Evolutionary conservation across 2,888 invertebrate species (phyloP).

Genomic region (Caradrina kadenii): DNA sequence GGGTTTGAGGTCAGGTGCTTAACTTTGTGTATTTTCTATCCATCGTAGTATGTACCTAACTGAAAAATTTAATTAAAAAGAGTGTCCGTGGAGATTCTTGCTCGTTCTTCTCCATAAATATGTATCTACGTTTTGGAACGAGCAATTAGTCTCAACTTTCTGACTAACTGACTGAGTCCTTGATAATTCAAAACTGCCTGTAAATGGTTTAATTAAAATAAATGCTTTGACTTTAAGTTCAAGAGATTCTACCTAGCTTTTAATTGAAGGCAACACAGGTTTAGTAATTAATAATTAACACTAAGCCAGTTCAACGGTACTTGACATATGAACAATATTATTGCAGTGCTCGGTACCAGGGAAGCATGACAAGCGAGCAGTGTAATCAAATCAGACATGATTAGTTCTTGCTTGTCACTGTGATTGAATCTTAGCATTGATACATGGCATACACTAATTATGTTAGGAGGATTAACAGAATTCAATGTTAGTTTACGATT

Average conservation of each 20-base stretch:
- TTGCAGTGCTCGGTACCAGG: slow-evolving; percentile 19
- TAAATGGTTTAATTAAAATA: too few relatives aligned
- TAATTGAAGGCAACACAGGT: not conserved
- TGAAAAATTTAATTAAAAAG: too few relatives aligned
- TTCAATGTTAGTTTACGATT: not conserved
- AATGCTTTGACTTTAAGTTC: too few relatives aligned
- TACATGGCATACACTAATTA: slow-evolving; percentile 19
- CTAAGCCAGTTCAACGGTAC: not conserved
- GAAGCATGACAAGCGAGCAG: slow-evolving; percentile 34
- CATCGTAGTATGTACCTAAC: too few relatives aligned
- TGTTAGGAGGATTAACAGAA: slow-evolving; percentile 4
- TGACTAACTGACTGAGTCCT: too few relatives aligned
- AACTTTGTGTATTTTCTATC: not conserved
- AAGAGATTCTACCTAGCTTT: not conserved
- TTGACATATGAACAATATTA: not conserved
- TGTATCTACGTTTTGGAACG: too few relatives aligned
- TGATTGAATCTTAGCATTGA: slow-evolving; percentile 48
- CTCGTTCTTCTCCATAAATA: too few relatives aligned
- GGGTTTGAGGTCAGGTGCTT: not conserved
- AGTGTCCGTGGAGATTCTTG: too few relatives aligned
- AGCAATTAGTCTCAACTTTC: too few relatives aligned
- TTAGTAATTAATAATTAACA: not conserved
- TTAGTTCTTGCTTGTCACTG: slow-evolving; percentile 42
- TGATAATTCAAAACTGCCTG: too few relatives aligned
- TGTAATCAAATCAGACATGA: slow-evolving; percentile 56